Evolutionary conservation across 2,797 vertebrate species (phyloP), one percentile per base, ranked within the genome.

Genomic region (Sebastes hubbsi): DNA sequence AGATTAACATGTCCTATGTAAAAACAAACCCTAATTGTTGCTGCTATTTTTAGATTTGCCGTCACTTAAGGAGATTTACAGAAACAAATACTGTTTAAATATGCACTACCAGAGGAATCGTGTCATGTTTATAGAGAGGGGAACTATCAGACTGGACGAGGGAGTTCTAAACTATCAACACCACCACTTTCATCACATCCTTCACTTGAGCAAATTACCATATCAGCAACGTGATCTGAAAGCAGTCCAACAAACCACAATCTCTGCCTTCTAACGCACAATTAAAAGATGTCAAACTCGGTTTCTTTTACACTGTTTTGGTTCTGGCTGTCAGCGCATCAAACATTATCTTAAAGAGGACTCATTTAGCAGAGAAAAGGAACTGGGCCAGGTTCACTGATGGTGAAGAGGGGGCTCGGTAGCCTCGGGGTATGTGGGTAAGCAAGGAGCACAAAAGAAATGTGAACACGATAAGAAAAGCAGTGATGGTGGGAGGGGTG

Each of bases 241-340:
- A 82, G 87, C 88, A 69, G 90, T 91, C 94, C 92, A 91, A 92
- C 85, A 94, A 84, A 91, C 77, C 89, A 83, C 88, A 94, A 94
- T 93, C 91, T 94, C 93, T 89, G 93, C 95, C 94, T 94, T 94
- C 93, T 89, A 89, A 92, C 92, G 86, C 87, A 94, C 95, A 95
- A 96, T 96, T 95, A 96, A 95, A 96, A 97, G 93, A 97, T 95
- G 95, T 96, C 96, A 97, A 96, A 96, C 90, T 87, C 93, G 95
- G 95, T 95, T 95, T 94, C 87, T 95, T 81, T 94, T 87, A 86
- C 94, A 93, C 89, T 95, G 95, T 95, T 93, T 91, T 88, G 94
- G 94, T 94, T 90, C 88, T 88, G 82, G 82, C 94, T 96, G 96
- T 95, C 96, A 96, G 91, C 92, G 77, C 94, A 90, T 95, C 93